Evolutionary conservation across 1,140 invertebrate species (phyloP).

Genomic region (Drosophila bipectinata): DNA sequence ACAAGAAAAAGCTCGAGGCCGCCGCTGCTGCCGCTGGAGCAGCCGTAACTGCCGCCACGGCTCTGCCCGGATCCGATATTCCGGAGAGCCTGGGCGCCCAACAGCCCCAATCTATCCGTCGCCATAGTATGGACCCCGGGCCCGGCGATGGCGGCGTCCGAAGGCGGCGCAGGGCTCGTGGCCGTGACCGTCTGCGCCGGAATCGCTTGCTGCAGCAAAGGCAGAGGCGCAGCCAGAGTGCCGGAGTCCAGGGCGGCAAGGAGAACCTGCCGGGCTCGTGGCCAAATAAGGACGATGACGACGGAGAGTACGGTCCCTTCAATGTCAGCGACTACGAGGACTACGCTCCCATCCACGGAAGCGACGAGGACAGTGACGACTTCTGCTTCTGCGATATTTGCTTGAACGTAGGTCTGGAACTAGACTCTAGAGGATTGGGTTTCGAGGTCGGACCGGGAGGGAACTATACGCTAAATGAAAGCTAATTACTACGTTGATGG

Average conservation of each 20-base stretch:
- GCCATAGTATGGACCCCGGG: conserved; percentile 22
- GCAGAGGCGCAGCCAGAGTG: conserved; percentile 44
- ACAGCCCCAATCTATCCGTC: conserved; percentile 5
- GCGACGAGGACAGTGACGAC: conserved; percentile 84
- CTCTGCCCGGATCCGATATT: conserved; percentile 1
- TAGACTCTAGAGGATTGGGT: too few relatives aligned
- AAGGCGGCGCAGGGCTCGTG: conserved; percentile 14
- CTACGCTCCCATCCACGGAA: conserved; percentile 45
- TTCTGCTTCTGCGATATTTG: conserved; percentile 90
- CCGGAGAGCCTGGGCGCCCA: background rate
- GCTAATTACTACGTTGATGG: background rate
- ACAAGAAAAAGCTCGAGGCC: conserved; percentile 85
- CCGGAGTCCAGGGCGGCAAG: conserved; percentile 8
- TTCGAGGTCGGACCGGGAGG: too few relatives aligned
- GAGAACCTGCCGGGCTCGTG: background rate
- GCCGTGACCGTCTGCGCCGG: conserved; percentile 24
- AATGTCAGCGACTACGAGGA: conserved; percentile 63
- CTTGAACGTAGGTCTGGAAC: conserved; percentile 85
- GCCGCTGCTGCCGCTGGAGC: conserved; percentile 71
- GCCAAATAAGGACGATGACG: conserved; percentile 24
- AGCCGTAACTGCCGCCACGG: background rate
- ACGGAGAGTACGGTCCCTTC: conserved; percentile 70
- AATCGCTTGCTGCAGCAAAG: conserved; percentile 36
- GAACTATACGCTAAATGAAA: background rate
- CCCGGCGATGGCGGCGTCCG: background rate